Evolutionary conservation across 2,113 vertebrate genomes (phyloP).

Genomic region (Chauna torquata): DNA sequence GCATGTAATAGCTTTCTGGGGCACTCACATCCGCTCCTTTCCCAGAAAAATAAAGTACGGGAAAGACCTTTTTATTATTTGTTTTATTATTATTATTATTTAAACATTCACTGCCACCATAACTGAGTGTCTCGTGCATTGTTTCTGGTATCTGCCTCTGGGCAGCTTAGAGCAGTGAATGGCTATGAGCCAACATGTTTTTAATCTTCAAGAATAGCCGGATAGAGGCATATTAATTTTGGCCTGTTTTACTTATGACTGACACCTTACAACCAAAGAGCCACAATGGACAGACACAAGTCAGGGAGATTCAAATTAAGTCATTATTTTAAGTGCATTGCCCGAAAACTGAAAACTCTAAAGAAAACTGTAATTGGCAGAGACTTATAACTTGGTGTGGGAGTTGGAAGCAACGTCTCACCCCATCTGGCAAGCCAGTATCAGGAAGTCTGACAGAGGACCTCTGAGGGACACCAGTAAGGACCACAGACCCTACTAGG

Average conservation of each 20-base stretch:
- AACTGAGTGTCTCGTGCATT: background rate
- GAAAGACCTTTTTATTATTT: background rate
- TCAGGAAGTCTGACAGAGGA: slow-evolving; percentile 19
- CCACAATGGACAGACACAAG: background rate
- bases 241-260: background rate
- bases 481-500: background rate
- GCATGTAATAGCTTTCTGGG: background rate
- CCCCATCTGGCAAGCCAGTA: background rate
- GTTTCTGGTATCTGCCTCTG: background rate
- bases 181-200: background rate
- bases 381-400: background rate
- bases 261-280: background rate
- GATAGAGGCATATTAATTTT: background rate
- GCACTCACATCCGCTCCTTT: background rate
- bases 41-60: background rate
- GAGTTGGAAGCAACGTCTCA: background rate
- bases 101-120: background rate
- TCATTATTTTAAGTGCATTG: background rate
- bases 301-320: background rate
- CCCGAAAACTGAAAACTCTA: background rate
- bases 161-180: background rate
- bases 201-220: background rate
- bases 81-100: background rate
- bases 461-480: background rate
- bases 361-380: background rate